Evolutionary conservation across 1,140 invertebrate species (phyloP).

Genomic region (Lamellibrachia luymesi): DNA sequence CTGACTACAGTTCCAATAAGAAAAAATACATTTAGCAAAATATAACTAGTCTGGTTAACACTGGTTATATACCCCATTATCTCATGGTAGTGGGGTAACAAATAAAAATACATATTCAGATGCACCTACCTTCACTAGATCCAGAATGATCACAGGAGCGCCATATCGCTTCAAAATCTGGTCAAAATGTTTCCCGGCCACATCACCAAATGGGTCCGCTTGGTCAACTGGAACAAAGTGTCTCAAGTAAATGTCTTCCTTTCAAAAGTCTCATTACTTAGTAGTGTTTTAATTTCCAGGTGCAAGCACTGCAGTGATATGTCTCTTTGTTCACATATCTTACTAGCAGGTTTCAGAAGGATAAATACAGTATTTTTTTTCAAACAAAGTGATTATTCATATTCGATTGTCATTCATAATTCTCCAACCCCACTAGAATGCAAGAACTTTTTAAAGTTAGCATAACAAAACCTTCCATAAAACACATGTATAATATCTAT

Average conservation of each 20-base stretch:
- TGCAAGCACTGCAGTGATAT: background rate
- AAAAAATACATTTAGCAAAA: background rate
- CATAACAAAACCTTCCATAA: background rate
- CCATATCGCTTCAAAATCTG: conserved; percentile 86
- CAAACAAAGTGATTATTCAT: background rate
- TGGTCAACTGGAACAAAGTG: conserved; percentile 53
- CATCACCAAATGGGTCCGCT: conserved; percentile 58
- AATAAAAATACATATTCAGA: background rate
- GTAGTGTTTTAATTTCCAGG: background rate
- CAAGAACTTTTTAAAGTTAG: background rate
- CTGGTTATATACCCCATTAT: background rate
- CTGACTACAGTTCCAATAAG: background rate
- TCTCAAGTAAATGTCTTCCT: background rate
- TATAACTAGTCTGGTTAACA: background rate
- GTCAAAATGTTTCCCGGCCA: conserved; percentile 84
- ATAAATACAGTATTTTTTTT: background rate
- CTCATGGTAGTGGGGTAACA: background rate
- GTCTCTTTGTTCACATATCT: background rate
- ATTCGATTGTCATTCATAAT: background rate
- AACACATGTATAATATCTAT: background rate
- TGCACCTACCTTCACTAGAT: conserved; percentile 77
- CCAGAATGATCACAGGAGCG: conserved; percentile 87
- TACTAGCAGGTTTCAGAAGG: background rate
- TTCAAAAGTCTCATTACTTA: background rate
- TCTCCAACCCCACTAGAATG: background rate